A percentile compares a stretch with the other conserved stretches of the same genome.
phyloP scores from a whole-genome alignment of 1,140 invertebrate genomes.

The Lordiphosa mommai region DNA sequence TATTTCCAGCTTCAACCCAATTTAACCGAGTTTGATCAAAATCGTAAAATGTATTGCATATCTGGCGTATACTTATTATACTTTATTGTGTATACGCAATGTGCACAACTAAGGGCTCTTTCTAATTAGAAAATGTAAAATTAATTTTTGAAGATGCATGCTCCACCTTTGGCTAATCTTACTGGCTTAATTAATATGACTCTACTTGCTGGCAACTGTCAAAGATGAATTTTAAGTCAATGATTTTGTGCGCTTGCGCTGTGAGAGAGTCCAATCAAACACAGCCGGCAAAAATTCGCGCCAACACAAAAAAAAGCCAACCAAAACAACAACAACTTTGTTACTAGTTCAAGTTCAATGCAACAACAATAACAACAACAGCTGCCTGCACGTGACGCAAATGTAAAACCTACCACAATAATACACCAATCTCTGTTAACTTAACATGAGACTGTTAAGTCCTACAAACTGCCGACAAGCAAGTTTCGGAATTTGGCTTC shows the following conservation, averaged over 20 bases:
- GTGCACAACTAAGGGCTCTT: too few relatives aligned
- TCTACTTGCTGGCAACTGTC: not conserved
- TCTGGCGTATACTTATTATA: too few relatives aligned
- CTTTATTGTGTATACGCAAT: too few relatives aligned
- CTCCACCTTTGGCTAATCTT: too few relatives aligned
- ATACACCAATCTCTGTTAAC: conserved; percentile 15
- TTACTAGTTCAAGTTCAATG: conserved; percentile 58
- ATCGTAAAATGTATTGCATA: too few relatives aligned
- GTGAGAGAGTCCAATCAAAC: conserved; percentile 15
- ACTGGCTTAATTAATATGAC: not conserved
- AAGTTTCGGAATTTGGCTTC: not conserved
- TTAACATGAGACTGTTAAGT: conserved; percentile 28
- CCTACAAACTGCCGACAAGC: not conserved
- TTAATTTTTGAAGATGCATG: too few relatives aligned
- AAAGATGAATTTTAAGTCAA: conserved; percentile 3
- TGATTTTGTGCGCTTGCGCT: conserved; percentile 3
- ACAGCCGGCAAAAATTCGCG: conserved; percentile 45
- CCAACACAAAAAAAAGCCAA: conserved; percentile 27
- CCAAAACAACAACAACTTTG: conserved; percentile 25
- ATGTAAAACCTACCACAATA: conserved; percentile 31
- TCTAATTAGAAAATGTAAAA: too few relatives aligned
- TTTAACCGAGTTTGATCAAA: too few relatives aligned
- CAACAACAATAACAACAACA: conserved; percentile 37
- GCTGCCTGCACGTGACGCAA: conserved; percentile 34
- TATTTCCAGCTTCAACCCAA: too few relatives aligned